Evolutionary conservation across 2,888 invertebrate genomes (phyloP).

Genomic region (Dioctria rufipes): DNA sequence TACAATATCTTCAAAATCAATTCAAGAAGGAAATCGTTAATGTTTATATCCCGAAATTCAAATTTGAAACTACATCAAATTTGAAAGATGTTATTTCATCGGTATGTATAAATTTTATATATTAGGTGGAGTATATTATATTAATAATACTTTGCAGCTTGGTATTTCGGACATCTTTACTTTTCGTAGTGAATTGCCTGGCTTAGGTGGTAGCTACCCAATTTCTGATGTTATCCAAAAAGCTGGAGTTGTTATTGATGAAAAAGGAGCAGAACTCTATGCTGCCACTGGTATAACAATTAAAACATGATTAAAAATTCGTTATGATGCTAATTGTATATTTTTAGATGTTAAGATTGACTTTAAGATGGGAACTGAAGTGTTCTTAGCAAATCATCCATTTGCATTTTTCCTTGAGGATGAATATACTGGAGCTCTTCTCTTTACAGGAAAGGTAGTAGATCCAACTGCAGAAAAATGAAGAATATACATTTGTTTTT

Average conservation of each 20-base stretch:
- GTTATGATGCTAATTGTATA: neutral
- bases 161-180: constrained; percentile 9
- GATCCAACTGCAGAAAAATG: neutral
- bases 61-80: neutral
- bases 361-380: constrained; percentile 4
- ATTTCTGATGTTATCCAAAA: constrained; percentile 30
- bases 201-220: neutral
- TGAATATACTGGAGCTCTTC: constrained; percentile 23
- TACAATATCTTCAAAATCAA: neutral
- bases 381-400: constrained; percentile 11
- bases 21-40: neutral
- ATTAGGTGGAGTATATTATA: no score
- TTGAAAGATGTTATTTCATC: neutral
- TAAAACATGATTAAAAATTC: neutral
- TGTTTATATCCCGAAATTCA: constrained; percentile 2
- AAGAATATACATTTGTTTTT: no score
- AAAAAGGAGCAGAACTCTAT: constrained; percentile 15
- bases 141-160: neutral
- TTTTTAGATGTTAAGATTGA: constrained; percentile 10
- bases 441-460: constrained; percentile 15
- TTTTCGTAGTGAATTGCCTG: neutral
- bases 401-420: constrained; percentile 16
- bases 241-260: constrained; percentile 15
- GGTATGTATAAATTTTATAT: no score
- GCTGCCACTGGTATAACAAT: constrained; percentile 12